A percentile compares a stretch with the other conserved stretches of the same genome.
Conservation (phyloP, 2,888 invertebrate genomes). For the Hyles lineata region DNA sequence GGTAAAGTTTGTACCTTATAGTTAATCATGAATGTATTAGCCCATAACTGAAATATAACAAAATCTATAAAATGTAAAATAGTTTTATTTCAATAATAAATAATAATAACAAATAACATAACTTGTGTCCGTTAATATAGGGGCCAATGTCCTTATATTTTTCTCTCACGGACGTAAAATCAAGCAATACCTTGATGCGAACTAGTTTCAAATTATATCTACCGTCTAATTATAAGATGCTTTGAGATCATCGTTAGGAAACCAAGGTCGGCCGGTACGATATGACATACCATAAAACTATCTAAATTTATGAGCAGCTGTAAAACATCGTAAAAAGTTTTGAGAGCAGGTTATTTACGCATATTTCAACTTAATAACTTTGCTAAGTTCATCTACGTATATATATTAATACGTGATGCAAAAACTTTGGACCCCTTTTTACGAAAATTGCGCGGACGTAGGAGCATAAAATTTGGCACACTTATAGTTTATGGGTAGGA, state of each 20-base stretch:
- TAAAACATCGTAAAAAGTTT: neutral
- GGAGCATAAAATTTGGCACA: too few relatives aligned
- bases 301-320: slow-evolving; percentile 29
- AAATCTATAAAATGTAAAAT: too few relatives aligned
- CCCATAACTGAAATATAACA: too few relatives aligned
- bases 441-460: too few relatives aligned
- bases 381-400: too few relatives aligned
- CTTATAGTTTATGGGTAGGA: too few relatives aligned
- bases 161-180: slow-evolving; percentile 9
- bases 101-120: neutral
- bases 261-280: neutral
- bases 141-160: neutral
- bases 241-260: slow-evolving; percentile 2
- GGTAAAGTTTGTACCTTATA: too few relatives aligned
- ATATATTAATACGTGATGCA: too few relatives aligned
- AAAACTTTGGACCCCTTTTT: too few relatives aligned
- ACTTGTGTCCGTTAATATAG: neutral
- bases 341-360: neutral
- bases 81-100: neutral
- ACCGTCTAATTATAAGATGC: neutral
- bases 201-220: slow-evolving; percentile 23
- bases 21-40: too few relatives aligned
- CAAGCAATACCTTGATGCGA: neutral
- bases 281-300: slow-evolving; percentile 20
- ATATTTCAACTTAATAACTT: too few relatives aligned